Conservation (phyloP, 2,113 vertebrate genomes). For the Aspidoscelis tigris region DNA sequence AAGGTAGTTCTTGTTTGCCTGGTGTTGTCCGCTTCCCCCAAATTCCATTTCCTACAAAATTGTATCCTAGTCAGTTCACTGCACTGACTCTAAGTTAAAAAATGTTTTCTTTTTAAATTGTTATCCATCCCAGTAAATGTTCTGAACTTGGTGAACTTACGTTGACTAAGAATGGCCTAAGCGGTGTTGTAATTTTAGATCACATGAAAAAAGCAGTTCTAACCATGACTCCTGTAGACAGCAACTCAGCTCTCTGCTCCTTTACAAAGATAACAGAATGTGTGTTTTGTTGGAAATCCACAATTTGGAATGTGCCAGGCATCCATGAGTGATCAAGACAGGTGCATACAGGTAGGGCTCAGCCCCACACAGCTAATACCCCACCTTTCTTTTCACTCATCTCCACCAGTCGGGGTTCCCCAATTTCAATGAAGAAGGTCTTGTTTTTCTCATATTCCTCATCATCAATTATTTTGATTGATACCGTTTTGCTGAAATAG, state of each 20-base stretch:
- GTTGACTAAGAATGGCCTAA: neutral
- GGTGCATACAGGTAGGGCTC: conserved; percentile 75
- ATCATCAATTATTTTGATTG: conserved; percentile 97
- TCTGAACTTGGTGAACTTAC: neutral
- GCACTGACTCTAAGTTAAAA: neutral
- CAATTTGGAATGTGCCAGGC: conserved; percentile 72
- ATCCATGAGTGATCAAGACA: conserved; percentile 77
- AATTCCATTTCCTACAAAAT: no score
- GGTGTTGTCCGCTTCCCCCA: no score
- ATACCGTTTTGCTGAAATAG: conserved; percentile 94
- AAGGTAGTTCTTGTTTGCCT: no score
- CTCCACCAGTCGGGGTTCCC: conserved; percentile 94
- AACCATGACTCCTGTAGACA: neutral
- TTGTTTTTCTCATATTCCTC: conserved; percentile 99
- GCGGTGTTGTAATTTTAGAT: neutral
- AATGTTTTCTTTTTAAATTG: neutral
- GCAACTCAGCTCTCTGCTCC: conserved; percentile 63
- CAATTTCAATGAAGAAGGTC: conserved; percentile 97
- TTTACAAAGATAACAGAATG: conserved; percentile 71
- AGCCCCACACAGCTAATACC: conserved; percentile 73
- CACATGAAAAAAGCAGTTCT: neutral
- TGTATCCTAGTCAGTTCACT: neutral
- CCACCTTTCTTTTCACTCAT: conserved; percentile 99
- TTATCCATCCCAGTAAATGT: neutral
- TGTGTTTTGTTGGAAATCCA: conserved; percentile 55